Base-by-base conservation (phyloP, 30 jellyfish, hydroid and myxozoan genomes). In the Calvadosia cruxmelitensis region DNA sequence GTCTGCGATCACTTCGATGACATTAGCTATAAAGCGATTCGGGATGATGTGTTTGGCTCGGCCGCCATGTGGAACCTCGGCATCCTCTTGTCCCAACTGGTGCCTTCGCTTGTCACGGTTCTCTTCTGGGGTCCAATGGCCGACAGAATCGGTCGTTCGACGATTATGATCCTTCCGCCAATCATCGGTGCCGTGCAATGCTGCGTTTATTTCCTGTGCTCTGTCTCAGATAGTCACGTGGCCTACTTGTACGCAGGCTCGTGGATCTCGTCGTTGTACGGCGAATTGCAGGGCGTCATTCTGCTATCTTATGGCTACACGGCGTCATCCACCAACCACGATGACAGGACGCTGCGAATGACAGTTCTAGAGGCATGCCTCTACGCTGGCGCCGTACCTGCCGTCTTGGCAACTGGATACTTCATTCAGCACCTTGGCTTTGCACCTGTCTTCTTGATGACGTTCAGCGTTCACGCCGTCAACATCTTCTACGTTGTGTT, bases 81-180 rank as follows among this genome's bases (percentile, higher is more conserved):
- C 33, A 31, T 89, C 10, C 67, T 82, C 25, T 13, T 85, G 10
- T 68, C 86, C 1, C 69, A 92, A 1, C 74, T 78, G 27, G 72
- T 81, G 3, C 95, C 94, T 12, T 69, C 92, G 42, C 64, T 89
- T 74, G 68, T 89, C 25, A 76, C 98, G 12, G 93, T 82, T 26
- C 80, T 89, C 5, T 67, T 89, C 29, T 77, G 94, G 94, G 98
- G 98, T 1, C 95, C 98, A 30, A 63, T 82, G 31, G 86, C 93
- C 0, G 98, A 89, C 69, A 77, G 63, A 2, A 77, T 89, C 31
- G 98, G 98, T 1, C 51, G 94, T 51, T 64, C 73, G 48, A 78
- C 80, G 33, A 93, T 84, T 20, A 81, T 82, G 71, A 25, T 70
- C 50, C 34, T 82, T 12, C 93, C 83, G 1, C 98, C 98, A 7